Conservation (phyloP, 2,113 vertebrate genomes). For the Scolopax mira region DNA sequence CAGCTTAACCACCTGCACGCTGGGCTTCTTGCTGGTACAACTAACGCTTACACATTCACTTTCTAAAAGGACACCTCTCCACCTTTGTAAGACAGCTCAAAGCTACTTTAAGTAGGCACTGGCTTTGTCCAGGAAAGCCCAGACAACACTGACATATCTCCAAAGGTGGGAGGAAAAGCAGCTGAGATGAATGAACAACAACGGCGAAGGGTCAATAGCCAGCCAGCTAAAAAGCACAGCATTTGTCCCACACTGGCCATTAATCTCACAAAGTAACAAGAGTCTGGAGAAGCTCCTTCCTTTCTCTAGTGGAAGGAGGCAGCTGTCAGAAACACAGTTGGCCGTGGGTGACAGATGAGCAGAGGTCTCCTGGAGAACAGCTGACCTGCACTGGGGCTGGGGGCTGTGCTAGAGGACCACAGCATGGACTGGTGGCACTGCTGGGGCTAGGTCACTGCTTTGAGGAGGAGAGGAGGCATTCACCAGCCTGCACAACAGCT, state of each 20-base stretch:
- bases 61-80: neutral
- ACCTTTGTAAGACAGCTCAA: neutral
- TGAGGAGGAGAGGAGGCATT: neutral
- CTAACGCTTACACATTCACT: rapidly evolving
- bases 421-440: rapidly evolving
- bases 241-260: neutral
- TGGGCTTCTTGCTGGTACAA: neutral
- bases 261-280: neutral
- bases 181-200: neutral
- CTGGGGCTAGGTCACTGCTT: neutral
- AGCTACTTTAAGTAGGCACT: neutral
- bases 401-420: neutral
- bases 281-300: neutral
- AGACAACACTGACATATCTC: neutral
- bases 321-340: neutral
- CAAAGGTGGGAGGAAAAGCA: neutral
- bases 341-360: neutral
- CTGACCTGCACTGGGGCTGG: rapidly evolving
- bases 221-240: neutral
- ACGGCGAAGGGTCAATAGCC: neutral
- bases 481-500: neutral
- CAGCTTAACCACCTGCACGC: neutral
- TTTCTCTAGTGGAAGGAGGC: neutral
- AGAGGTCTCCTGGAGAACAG: neutral
- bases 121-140: neutral